Conservation (phyloP, 92 coral and sea anemone species). For the Phenganax marumi region DNA sequence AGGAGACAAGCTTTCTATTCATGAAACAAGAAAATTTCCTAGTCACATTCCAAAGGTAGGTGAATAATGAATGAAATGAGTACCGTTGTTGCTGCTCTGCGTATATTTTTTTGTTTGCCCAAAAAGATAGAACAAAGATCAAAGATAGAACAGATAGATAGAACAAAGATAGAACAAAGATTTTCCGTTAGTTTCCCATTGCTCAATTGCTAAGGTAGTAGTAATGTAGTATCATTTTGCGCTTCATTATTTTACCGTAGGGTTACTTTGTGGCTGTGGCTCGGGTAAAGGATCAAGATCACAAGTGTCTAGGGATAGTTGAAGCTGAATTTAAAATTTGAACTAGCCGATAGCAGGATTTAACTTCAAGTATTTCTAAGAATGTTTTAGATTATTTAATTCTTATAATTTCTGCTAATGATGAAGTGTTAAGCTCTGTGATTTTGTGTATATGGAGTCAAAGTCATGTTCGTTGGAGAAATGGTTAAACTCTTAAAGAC, state of each 20-base stretch:
- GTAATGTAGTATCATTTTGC: not conserved
- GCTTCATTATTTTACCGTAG: not conserved
- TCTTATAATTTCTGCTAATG: not conserved
- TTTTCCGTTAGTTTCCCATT: too few relatives aligned
- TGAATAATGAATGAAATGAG: not conserved
- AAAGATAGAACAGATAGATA: too few relatives aligned
- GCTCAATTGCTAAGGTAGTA: too few relatives aligned
- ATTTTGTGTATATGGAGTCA: too few relatives aligned
- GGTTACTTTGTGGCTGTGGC: slow-evolving; percentile 40
- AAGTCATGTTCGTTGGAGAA: too few relatives aligned
- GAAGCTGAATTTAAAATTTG: slow-evolving; percentile 43
- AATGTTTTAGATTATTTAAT: not conserved
- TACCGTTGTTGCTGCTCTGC: not conserved
- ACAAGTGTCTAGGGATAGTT: slow-evolving; percentile 22
- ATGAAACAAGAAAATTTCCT: slow-evolving; percentile 20
- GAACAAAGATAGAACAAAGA: too few relatives aligned
- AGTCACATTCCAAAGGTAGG: slow-evolving; percentile 36
- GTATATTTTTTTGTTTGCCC: not conserved
- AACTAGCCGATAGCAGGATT: not conserved
- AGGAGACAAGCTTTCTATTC: slow-evolving; percentile 22
- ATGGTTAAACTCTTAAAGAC: too few relatives aligned
- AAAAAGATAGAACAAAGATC: too few relatives aligned
- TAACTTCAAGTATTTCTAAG: not conserved
- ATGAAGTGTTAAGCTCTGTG: too few relatives aligned
- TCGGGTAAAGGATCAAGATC: slow-evolving; percentile 14